Evolutionary conservation across 2,888 invertebrate genomes (phyloP).

Genomic region (Noctua comes): DNA sequence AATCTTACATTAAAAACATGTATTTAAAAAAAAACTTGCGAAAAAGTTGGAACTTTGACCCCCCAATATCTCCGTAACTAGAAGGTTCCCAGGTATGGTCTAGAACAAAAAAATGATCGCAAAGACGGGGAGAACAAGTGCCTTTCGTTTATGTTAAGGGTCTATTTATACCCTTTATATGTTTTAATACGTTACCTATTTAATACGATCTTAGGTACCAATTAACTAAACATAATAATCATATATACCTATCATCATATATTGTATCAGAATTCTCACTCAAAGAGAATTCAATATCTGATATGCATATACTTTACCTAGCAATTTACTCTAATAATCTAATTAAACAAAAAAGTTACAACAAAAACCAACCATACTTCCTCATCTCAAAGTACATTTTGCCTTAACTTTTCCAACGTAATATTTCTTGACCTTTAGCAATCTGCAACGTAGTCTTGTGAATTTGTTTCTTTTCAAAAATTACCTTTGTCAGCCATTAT

Average conservation of each 20-base stretch:
- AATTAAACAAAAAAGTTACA: slow-evolving; percentile 24
- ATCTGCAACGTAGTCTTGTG: slow-evolving; percentile 45
- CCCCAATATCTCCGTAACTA: no score
- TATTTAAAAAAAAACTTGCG: no score
- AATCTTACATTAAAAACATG: no score
- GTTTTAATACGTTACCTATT: no score
- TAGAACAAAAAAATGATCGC: no score
- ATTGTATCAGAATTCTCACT: background rate
- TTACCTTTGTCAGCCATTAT: slow-evolving; percentile 61
- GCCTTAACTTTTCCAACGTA: background rate
- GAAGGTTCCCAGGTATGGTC: no score
- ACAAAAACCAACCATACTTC: background rate
- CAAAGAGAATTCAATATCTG: slow-evolving; percentile 10
- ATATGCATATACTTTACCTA: slow-evolving; percentile 5
- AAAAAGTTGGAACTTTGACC: no score
- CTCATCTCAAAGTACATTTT: slow-evolving; percentile 17
- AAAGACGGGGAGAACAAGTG: no score
- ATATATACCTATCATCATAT: background rate
- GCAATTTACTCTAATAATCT: slow-evolving; percentile 34
- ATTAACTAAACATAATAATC: no score
- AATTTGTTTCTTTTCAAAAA: slow-evolving; percentile 46
- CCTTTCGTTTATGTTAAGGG: no score
- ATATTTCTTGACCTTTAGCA: slow-evolving; percentile 50
- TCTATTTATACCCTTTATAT: no score
- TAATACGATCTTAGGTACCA: no score